phyloP scores from a whole-genome alignment of 2,888 invertebrate species.

The Belgica antarctica region DNA sequence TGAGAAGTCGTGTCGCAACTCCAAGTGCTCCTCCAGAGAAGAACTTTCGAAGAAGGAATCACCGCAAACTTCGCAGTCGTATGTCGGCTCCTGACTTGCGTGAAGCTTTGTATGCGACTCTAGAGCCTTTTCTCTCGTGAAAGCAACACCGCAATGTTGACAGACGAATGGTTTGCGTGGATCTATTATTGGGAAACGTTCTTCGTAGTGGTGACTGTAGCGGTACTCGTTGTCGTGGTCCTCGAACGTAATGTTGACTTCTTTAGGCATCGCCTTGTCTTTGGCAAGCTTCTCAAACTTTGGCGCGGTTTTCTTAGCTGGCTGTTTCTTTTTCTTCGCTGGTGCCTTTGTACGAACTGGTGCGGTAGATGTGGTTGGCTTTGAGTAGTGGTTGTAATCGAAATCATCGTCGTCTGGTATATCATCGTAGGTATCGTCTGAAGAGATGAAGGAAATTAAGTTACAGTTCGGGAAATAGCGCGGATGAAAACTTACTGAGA shows the following conservation, averaged over 20 bases:
- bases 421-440: conserved; percentile 9
- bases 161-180: conserved; percentile 78
- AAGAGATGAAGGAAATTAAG: conserved; percentile 3
- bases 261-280: neutral
- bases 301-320: neutral
- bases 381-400: conserved; percentile 38
- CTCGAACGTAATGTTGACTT: neutral
- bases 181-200: conserved; percentile 62
- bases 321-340: conserved; percentile 13
- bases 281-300: conserved; percentile 17
- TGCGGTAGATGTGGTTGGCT: conserved; percentile 21
- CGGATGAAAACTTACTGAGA: conserved; percentile 16
- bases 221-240: neutral
- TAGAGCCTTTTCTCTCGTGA: conserved; percentile 78
- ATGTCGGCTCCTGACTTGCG: conserved; percentile 50
- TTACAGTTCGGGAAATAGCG: neutral
- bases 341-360: neutral
- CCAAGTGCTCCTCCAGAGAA: conserved; percentile 59
- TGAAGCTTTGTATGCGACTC: conserved; percentile 64
- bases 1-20: conserved; percentile 45
- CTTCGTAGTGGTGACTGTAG: neutral
- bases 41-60: conserved; percentile 76
- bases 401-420: conserved; percentile 28
- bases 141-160: conserved; percentile 70
- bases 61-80: conserved; percentile 75